A percentile compares a stretch with the other conserved stretches of the same genome.
These are phyloP conservation scores for Macrocentrus cingulum DNA, from an alignment of 1,140 invertebrate genomes.

Conservation along the genomic window DNA sequence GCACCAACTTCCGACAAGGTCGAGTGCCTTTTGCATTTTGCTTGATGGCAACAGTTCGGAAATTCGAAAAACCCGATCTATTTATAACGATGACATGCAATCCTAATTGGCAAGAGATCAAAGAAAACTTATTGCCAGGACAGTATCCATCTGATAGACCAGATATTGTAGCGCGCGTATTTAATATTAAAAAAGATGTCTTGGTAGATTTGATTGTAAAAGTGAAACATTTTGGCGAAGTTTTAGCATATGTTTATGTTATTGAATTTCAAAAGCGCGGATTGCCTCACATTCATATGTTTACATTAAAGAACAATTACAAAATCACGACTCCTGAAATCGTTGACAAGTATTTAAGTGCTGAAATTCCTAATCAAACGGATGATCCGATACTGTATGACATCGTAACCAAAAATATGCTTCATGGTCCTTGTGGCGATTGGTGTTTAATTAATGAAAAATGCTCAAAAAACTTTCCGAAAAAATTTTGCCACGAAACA, in stretches of 20 bases:
- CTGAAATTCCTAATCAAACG: slow-evolving; percentile 46
- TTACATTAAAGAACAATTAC: too few relatives aligned
- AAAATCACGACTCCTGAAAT: too few relatives aligned
- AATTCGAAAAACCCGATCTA: neutral
- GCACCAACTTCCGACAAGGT: too few relatives aligned
- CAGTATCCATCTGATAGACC: slow-evolving; percentile 29
- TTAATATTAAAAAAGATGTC: slow-evolving; percentile 39
- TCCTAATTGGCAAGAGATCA: slow-evolving; percentile 27
- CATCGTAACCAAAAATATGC: slow-evolving; percentile 44
- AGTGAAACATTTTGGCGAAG: slow-evolving; percentile 38
- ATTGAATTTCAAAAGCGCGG: too few relatives aligned
- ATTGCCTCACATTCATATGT: slow-evolving; percentile 3
- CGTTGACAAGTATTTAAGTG: neutral
- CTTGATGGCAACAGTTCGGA: neutral
- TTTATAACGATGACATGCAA: slow-evolving; percentile 1
- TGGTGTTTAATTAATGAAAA: too few relatives aligned
- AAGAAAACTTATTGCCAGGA: slow-evolving; percentile 18
- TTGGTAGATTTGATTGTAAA: slow-evolving; percentile 35
- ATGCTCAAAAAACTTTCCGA: too few relatives aligned
- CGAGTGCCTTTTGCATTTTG: too few relatives aligned
- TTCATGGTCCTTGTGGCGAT: slow-evolving; percentile 48
- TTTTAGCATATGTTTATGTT: slow-evolving; percentile 40
- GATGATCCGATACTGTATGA: slow-evolving; percentile 50
- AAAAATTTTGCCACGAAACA: too few relatives aligned
- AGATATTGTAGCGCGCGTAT: slow-evolving; percentile 45